These are phyloP conservation scores for Babylonia areolata DNA, from an alignment of 1,140 invertebrate genomes.

Conservation along the genomic window DNA sequence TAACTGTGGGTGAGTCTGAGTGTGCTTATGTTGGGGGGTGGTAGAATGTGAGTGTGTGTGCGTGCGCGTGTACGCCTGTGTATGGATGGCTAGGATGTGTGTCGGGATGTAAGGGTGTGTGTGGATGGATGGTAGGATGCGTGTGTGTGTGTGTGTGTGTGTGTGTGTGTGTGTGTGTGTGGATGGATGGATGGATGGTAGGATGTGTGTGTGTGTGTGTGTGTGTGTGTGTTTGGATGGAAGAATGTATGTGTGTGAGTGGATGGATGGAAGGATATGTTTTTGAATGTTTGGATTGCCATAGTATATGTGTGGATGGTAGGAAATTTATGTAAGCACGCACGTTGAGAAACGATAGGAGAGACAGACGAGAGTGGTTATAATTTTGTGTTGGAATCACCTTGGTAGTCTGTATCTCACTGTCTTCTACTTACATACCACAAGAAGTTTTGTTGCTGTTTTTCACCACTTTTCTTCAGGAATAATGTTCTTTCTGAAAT, in stretches of 20 bases:
- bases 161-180: neutral
- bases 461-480: no score
- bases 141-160: neutral
- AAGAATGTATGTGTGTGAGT: no score
- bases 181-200: neutral
- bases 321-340: no score
- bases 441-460: no score
- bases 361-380: no score
- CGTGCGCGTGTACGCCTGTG: neutral
- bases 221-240: neutral
- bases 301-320: no score
- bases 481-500: no score
- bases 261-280: neutral
- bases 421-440: no score
- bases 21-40: neutral
- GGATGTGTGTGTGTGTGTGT: neutral
- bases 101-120: neutral
- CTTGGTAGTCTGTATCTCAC: no score
- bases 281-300: neutral
- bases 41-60: neutral
- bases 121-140: neutral
- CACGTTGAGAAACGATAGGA: no score
- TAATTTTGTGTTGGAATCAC: no score
- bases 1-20: no score
- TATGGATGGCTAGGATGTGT: neutral